These are phyloP conservation scores for Drosophila quinaria DNA, from an alignment of 2,888 invertebrate genomes.

Conservation along the genomic window DNA sequence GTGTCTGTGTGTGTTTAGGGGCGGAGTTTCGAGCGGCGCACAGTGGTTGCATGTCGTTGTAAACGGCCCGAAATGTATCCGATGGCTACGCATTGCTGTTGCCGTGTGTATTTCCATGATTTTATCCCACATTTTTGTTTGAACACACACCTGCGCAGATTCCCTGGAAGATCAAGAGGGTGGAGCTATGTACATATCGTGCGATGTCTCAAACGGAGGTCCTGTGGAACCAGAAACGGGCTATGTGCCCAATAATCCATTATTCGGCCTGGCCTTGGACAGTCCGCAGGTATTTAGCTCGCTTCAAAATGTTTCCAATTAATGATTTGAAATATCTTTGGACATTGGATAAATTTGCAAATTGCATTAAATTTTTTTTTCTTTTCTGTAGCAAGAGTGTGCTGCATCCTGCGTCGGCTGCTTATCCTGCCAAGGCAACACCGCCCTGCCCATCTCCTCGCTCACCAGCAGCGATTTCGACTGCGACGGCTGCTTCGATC, in stretches of 20 bases:
- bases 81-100: constrained; percentile 9
- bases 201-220: constrained; percentile 86
- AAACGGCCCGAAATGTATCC: constrained; percentile 30
- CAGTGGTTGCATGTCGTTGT: constrained; percentile 59
- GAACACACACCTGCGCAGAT: constrained; percentile 80
- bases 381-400: constrained; percentile 84
- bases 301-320: constrained; percentile 3
- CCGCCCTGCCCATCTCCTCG: constrained; percentile 85
- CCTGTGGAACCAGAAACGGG: constrained; percentile 86
- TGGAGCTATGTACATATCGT: constrained; percentile 87
- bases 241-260: constrained; percentile 86
- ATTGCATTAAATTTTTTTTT: neutral
- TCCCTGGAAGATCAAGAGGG: constrained; percentile 86
- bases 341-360: constrained; percentile 12
- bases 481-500: constrained; percentile 86
- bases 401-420: constrained; percentile 86
- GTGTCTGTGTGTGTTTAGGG: constrained; percentile 43
- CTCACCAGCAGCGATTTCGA: constrained; percentile 85
- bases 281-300: constrained; percentile 85
- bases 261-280: constrained; percentile 86
- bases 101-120: constrained; percentile 38
- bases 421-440: constrained; percentile 85
- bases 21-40: constrained; percentile 69
- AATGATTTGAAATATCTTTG: constrained; percentile 1
- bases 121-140: constrained; percentile 9